Base-by-base conservation (phyloP, 1,140 invertebrate genomes). In the Anastrepha obliqua region DNA sequence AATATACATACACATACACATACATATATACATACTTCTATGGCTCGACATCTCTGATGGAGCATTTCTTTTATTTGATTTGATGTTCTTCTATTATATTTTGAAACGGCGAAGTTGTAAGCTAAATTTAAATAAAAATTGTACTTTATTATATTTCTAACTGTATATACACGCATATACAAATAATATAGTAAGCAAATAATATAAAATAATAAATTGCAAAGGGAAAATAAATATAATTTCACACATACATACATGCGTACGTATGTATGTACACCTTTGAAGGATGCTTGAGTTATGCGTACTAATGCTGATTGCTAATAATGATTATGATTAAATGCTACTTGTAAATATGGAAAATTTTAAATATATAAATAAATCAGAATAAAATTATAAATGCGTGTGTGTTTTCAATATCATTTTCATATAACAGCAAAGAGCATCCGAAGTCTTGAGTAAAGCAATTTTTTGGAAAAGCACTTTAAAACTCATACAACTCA, bases 301-400 rank as follows among this genome's bases (percentile, higher is more conserved):
- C 51, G 47, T 81, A 81, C 74, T 81, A 81, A 81, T 81, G 47
- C 74, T 81, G 20, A 20, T 51, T 81, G 74, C 74, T 81, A 81
- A 81, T 81, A 81, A 81, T 81, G 44, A 74, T 74, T 17, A 74
- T 74, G 44, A 74, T 81, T 81, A 51, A 81, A 81, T 58, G 74
- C 74, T 81, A 58, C 42, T 29, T 81, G 74, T 81, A 81, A 58
- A 81, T 81, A 81, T 81, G 74, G 20, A 4, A 81, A 81, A 81
- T 81, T 81, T 81, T 81, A 81, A 81, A 58, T 74, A 44, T 6
- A 81, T 81, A 81, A 81, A 81, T 81, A 81, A 81, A 81, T 7
- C n/a, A 55, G 29, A 2, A 15, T n/a, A 29, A 42, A 74, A 74
- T 44, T 74, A 44, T 17, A 74, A 74, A n/a, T 39, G 39, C 13